These are phyloP conservation scores for Albula goreensis DNA, from an alignment of 2,113 vertebrate species.

Conservation along the genomic window DNA sequence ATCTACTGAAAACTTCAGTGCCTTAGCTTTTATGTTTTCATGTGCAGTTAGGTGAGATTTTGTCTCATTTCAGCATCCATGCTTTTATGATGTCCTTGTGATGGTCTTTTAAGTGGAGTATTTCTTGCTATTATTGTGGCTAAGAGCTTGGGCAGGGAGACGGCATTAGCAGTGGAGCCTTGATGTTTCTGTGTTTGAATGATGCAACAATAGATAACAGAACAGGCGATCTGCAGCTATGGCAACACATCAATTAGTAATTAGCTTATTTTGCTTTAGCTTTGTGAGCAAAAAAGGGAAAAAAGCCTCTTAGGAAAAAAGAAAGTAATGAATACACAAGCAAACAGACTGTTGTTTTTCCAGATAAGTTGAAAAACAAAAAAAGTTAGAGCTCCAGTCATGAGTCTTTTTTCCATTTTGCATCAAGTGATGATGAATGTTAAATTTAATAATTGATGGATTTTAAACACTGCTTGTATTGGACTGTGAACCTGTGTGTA, in stretches of 20 bases:
- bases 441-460: slow-evolving; percentile 42
- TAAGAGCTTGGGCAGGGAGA: not conserved
- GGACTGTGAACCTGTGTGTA: not conserved
- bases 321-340: slow-evolving; percentile 16
- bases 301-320: slow-evolving; percentile 8
- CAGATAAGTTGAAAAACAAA: too few species aligned
- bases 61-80: not conserved
- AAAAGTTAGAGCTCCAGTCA: too few species aligned
- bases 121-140: not conserved
- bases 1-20: not conserved
- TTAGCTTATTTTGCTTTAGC: not conserved
- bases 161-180: not conserved
- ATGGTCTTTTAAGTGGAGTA: not conserved
- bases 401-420: slow-evolving; percentile 11
- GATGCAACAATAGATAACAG: slow-evolving; percentile 25
- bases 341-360: not conserved
- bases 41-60: not conserved
- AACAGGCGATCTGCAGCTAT: slow-evolving; percentile 28
- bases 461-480: slow-evolving; percentile 34
- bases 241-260: slow-evolving; percentile 43
- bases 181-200: slow-evolving; percentile 1
- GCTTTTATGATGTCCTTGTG: not conserved
- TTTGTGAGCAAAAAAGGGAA: slow-evolving; percentile 11
- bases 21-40: not conserved
- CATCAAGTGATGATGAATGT: slow-evolving; percentile 2